These are phyloP conservation scores for Edolisoma coerulescens DNA, from an alignment of 2,113 vertebrate genomes.

Conservation along the genomic window DNA sequence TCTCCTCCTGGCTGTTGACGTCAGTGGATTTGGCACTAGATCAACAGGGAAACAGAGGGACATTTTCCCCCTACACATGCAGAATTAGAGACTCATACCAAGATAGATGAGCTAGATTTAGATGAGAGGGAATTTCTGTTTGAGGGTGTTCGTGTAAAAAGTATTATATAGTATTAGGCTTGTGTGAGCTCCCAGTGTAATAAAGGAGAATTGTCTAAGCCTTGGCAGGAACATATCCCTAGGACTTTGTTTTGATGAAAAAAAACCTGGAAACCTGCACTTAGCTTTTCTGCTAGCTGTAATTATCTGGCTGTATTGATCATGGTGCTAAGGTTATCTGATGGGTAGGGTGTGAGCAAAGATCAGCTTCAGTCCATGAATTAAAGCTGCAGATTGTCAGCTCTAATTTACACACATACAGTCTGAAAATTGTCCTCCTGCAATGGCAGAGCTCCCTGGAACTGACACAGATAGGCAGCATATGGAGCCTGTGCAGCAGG, in stretches of 20 bases:
- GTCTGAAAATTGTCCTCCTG: conserved; percentile 17
- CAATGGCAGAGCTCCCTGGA: neutral
- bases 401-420: conserved; percentile 34
- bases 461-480: neutral
- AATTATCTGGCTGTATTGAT: conserved; percentile 59
- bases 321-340: neutral
- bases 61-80: neutral
- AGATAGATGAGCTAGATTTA: conserved; percentile 23
- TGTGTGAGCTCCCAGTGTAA: neutral
- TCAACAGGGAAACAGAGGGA: neutral
- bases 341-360: conserved; percentile 8
- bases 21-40: conserved; percentile 3
- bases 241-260: conserved; percentile 26
- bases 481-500: neutral
- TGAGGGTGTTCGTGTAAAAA: neutral
- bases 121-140: conserved; percentile 21
- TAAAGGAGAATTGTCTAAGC: conserved; percentile 5
- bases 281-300: conserved; percentile 35
- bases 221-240: neutral
- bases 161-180: neutral
- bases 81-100: neutral
- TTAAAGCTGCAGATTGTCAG: conserved; percentile 20
- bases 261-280: conserved; percentile 8
- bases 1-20: neutral
- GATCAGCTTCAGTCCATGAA: neutral